Percentiles rank a stretch among this genome's conserved stretches.
Conservation (phyloP, 2,797 vertebrate genomes). For the Rhynchonycteris naso region DNA sequence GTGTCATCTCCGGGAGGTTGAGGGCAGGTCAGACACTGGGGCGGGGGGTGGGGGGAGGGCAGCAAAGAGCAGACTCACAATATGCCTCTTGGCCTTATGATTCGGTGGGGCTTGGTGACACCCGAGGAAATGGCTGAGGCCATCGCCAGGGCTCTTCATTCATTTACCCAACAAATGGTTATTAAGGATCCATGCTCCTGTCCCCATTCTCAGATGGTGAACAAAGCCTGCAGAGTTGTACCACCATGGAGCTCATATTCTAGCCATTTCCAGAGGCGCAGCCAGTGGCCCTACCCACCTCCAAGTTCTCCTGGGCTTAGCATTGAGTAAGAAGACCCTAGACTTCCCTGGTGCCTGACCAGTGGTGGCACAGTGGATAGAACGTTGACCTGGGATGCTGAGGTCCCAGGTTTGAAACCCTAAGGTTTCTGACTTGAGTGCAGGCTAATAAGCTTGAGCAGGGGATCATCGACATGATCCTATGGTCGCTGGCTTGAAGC, state of each 20-base stretch:
- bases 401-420: no score
- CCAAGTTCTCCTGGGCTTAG: background rate
- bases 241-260: background rate
- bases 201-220: background rate
- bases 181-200: background rate
- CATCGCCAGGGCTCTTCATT: background rate
- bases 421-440: no score
- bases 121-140: background rate
- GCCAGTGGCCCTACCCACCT: background rate
- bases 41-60: background rate
- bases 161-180: background rate
- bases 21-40: background rate
- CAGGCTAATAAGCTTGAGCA: no score
- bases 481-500: no score
- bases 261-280: background rate
- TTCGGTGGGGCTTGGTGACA: background rate
- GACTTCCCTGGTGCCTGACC: background rate
- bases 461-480: no score
- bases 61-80: background rate
- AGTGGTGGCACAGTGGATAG: no score
- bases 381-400: no score
- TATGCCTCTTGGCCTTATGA: background rate
- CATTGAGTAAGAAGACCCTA: background rate
- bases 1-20: constrained; percentile 3
- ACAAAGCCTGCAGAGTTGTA: background rate